These are phyloP conservation scores for Synanthedon formicaeformis DNA, from an alignment of 2,888 invertebrate species.

Conservation along the genomic window DNA sequence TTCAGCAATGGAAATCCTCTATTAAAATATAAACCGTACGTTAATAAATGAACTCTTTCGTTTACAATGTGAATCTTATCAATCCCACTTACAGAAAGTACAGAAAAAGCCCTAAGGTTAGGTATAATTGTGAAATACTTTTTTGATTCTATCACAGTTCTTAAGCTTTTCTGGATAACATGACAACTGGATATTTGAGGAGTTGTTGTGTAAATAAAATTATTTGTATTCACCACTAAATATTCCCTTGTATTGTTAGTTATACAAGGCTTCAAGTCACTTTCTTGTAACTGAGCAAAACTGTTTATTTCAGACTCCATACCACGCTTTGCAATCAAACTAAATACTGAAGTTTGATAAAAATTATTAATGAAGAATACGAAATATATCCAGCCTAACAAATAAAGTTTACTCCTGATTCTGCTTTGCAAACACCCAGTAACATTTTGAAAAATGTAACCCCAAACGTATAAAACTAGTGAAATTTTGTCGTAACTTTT, in stretches of 20 bases:
- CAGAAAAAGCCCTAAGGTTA: constrained; percentile 3
- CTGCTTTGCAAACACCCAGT: background rate
- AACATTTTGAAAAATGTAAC: background rate
- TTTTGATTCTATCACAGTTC: background rate
- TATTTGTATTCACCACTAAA: background rate
- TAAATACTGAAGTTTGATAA: constrained; percentile 8
- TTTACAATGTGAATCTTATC: constrained; percentile 3
- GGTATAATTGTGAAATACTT: constrained; percentile 2
- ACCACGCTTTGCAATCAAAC: constrained; percentile 3
- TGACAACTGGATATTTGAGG: constrained; percentile 3
- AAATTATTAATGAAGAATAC: constrained; percentile 8
- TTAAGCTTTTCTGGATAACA: background rate
- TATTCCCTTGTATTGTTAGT: background rate
- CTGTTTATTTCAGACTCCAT: background rate
- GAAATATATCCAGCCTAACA: constrained; percentile 6
- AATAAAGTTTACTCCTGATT: background rate
- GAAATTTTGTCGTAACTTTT: background rate
- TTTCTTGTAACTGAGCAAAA: background rate
- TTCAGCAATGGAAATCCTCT: constrained; percentile 7
- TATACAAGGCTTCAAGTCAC: background rate
- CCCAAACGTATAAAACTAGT: background rate
- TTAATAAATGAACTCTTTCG: constrained; percentile 4
- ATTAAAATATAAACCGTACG: constrained; percentile 4
- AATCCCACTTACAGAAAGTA: constrained; percentile 1
- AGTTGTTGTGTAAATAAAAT: background rate